Evolutionary conservation across 1,140 invertebrate species (phyloP), one percentile per base, ranked within the genome.

Genomic region (Zaprionus ghesquierei): DNA sequence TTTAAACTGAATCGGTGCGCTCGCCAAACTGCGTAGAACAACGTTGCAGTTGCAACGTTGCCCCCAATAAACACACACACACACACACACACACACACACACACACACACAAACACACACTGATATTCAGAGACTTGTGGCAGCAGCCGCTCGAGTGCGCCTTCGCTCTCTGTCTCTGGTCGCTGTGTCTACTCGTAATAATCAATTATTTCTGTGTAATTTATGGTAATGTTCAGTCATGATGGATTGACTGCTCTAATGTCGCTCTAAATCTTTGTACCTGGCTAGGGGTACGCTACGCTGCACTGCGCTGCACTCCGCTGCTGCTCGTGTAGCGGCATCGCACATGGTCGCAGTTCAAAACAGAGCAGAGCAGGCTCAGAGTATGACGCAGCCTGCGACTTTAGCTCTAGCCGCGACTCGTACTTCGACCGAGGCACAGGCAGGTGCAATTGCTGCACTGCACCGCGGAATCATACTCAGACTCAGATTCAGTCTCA

Each of bases 181-280:
- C 75, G 54, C 51, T 70, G 75, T 71, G 75, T 82, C 82, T 79
- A 68, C 82, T 91, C 90, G 90, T 91, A 91, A 91, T 91, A 91
- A 91, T 91, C 90, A 91, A 91, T 91, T 91, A 91, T 91, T 91
- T 91, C 90, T 91, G 89, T 91, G 90, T 91, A 91, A 91, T 91
- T 91, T 91, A 91, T 91, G 90, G 90, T 91, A 91, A 91, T 91
- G 90, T 91, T 91, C 89, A 86, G 85, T 82, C 90, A 91, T 91
- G 90, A 91, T 91, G 90, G 90, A 91, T 91, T 91, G 90, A 91
- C 90, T 91, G 90, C 90, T 91, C 90, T 91, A 91, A 91, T 91
- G 90, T 91, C 90, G 90, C 89, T 91, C 90, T 91, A 91, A 91
- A 91, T 91, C 90, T 91, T 90, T 89, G 75, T 79, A 69, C 62